Base-by-base conservation (phyloP, 2,797 vertebrate species). In the Manis crassicaudata region DNA sequence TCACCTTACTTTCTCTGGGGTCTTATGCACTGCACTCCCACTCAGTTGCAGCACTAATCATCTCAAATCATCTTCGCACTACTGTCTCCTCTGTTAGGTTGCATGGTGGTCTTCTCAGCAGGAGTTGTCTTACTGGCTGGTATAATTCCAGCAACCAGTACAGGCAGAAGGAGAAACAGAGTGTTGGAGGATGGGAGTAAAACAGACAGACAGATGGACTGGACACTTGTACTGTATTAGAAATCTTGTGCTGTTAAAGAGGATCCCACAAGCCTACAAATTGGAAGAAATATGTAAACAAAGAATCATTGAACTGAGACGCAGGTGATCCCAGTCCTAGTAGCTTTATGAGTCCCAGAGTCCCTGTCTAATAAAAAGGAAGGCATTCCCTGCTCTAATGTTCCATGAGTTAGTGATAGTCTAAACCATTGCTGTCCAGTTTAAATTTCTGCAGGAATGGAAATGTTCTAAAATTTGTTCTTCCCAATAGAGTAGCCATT, bases 301-400 rank as follows among this genome's bases (percentile, higher is more conserved):
- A 95, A 92, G 63, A 97, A 89, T 91, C 95, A 89, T 7, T 92
- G 79, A 75, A 56, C 75, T 94, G 82, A 96, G 83, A 96, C 58
- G 86, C 77, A 37, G 12, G 10, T 87, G 65, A 93, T 93, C 73
- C 88, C 89, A 86, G 79, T 63, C 68, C 52, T 91, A 56, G 86
- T 32, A 50, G 80, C 65, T 92, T 82, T 88, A 18, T 16, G 86
- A 50, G 75, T 94, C 79, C 89, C 82, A 80, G 50, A 32, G 8
- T 96, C 86, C 88, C 58, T 46, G 52, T 37, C 91, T 93, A 94
- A 97, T 95, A 96, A 94, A 80, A 91, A 96, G 50, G 18, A 94
- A 85, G 73, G 52, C 79, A 87, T 62, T 94, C 91, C 70, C 70
- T 92, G 58, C 40, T 73, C 91, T 89, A 60, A 80, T 35, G 32